phyloP scores from a whole-genome alignment of 1,140 invertebrate species.

The Atta texana region DNA sequence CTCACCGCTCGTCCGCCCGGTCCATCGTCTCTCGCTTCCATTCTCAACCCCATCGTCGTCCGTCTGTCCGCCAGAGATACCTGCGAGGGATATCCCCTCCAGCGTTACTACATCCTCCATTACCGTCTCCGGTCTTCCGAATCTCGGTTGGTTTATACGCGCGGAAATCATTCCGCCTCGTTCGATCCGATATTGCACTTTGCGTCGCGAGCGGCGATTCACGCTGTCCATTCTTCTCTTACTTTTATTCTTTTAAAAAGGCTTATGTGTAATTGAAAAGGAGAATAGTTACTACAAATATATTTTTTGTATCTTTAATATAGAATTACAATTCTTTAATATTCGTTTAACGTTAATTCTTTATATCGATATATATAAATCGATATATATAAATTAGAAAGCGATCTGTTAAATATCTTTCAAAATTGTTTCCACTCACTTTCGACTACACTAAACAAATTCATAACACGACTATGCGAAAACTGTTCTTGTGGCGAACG shows the following conservation, averaged over 20 bases:
- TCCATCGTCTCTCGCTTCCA: constrained; percentile 77
- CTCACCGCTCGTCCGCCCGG: constrained; percentile 57
- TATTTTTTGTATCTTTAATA: background rate
- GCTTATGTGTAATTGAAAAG: background rate
- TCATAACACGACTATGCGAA: background rate
- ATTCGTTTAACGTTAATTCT: background rate
- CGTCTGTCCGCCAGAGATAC: constrained; percentile 80
- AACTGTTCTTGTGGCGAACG: background rate
- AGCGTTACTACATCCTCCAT: constrained; percentile 65
- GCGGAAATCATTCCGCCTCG: constrained; percentile 58
- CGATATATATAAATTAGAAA: background rate
- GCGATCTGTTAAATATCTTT: background rate
- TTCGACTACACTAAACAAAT: constrained; percentile 29
- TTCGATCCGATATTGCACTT: constrained; percentile 27
- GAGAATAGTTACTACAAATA: background rate
- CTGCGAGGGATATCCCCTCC: constrained; percentile 72
- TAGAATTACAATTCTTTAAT: background rate
- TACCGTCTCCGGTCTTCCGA: constrained; percentile 69
- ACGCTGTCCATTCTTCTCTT: constrained; percentile 8
- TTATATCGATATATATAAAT: background rate
- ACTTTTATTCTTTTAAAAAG: constrained; percentile 32
- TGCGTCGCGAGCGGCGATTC: constrained; percentile 20
- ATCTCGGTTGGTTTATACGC: constrained; percentile 70
- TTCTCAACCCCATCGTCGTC: constrained; percentile 79
- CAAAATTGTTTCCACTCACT: background rate